Base-by-base conservation (phyloP, 2,797 vertebrate species). In the Oophaga sylvatica region DNA sequence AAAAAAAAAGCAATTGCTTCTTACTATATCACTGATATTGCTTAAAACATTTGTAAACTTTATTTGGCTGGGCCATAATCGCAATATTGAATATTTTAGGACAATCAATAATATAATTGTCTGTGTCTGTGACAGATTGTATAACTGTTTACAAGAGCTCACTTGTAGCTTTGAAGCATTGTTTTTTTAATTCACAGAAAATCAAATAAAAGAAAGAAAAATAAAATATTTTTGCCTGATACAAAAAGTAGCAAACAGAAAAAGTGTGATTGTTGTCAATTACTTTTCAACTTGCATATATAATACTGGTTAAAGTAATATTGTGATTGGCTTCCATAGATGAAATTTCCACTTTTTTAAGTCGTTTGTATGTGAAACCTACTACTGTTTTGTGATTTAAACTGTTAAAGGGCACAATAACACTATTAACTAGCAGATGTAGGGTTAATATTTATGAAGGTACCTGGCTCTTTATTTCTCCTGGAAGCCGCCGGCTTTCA, bases 1-100 rank as follows among this genome's bases (percentile, higher is more conserved):
- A 63, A 81, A 17, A 62, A 62, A 53, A 48, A 81, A 41, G 35
- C 35, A 65, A 6, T 65, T 77, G 73, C 22, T 56, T 81, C 12
- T n/a, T n/a, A 48, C 65, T 63, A 75, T 80, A 80, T 75, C 29
- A 81, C 19, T 83, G 56, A 76, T 86, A 86, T 86, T 89, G 88
- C 88, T 89, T 86, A 71, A 89, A 86, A 89, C 76, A 75, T 80
- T 73, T 80, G 77, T 88, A 88, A 88, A 84, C 76, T 20, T 16
- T 60, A 22, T 68, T 70, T 26, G 76, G 57, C 63, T 80, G 67
- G 56, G 63, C 65, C 31, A 31, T 71, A 12, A 77, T 80, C 11
- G 12, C 35, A 75, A 31, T 56, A 35, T 73, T 77, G 6, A 77
- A 84, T 63, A 65, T 75, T 59, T 35, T 22, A 83, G 35, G 7